These are phyloP conservation scores for Scrobipalpa costella DNA, from an alignment of 2,888 invertebrate genomes.

Conservation along the genomic window DNA sequence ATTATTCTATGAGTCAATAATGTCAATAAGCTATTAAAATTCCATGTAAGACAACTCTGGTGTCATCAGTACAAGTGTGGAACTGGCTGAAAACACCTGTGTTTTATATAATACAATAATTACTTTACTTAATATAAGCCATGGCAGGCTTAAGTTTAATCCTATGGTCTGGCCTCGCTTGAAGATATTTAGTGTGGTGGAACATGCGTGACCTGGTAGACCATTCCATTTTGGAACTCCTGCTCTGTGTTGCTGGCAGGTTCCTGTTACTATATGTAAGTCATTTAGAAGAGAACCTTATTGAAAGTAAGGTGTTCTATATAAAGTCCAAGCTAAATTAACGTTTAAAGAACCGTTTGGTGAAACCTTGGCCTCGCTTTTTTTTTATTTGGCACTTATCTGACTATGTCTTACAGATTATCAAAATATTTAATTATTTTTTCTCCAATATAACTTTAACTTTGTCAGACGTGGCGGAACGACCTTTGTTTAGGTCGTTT, in stretches of 20 bases:
- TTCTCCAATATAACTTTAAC: too few species aligned
- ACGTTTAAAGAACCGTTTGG: neutral
- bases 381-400: too few species aligned
- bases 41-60: slow-evolving; percentile 47
- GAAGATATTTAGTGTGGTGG: neutral
- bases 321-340: neutral
- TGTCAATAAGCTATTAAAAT: slow-evolving; percentile 15
- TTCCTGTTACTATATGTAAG: slow-evolving; percentile 52
- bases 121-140: neutral
- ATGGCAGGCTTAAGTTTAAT: slow-evolving; percentile 31
- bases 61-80: slow-evolving; percentile 57
- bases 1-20: slow-evolving; percentile 11
- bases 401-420: too few species aligned
- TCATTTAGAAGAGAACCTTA: slow-evolving; percentile 28
- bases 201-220: neutral
- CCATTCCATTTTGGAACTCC: slow-evolving; percentile 38
- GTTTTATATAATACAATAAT: slow-evolving; percentile 35
- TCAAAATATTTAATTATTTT: too few species aligned
- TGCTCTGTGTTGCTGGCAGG: slow-evolving; percentile 46
- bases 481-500: too few species aligned
- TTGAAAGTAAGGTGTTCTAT: too few species aligned
- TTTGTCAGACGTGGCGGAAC: too few species aligned
- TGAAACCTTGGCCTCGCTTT: neutral
- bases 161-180: neutral
- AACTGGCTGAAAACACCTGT: slow-evolving; percentile 39